Evolutionary conservation across 1,140 invertebrate species (phyloP).

Genomic region (Ptiloglossa arizonensis): DNA sequence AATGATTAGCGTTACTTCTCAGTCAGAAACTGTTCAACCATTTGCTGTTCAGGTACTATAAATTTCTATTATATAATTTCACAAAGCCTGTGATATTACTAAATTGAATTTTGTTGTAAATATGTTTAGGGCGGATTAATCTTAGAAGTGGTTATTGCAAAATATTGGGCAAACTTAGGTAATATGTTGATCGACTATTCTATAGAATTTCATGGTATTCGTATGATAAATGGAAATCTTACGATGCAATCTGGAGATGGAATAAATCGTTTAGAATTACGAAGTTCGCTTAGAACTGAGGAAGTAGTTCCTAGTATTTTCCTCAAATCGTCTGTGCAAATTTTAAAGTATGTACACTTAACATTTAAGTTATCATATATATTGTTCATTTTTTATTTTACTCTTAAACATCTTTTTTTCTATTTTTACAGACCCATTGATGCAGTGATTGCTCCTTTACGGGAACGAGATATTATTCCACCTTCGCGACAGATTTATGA

Average conservation of each 20-base stretch:
- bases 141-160: constrained; percentile 93
- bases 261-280: constrained; percentile 87
- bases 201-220: constrained; percentile 92
- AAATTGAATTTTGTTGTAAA: neutral
- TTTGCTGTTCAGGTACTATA: constrained; percentile 87
- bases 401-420: neutral
- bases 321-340: constrained; percentile 90
- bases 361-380: neutral
- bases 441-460: constrained; percentile 89
- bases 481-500: constrained; percentile 94
- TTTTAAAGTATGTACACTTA: constrained; percentile 85
- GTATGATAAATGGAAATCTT: constrained; percentile 85
- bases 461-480: constrained; percentile 91
- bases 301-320: constrained; percentile 89
- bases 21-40: constrained; percentile 85
- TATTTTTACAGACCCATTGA: constrained; percentile 87
- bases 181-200: constrained; percentile 89
- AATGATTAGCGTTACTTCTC: constrained; percentile 87
- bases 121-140: constrained; percentile 86
- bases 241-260: constrained; percentile 90
- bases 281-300: constrained; percentile 87
- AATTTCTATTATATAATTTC: constrained; percentile 61
- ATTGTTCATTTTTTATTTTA: neutral
- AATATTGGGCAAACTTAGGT: constrained; percentile 96
- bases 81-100: neutral